Conservation (phyloP, 2,797 vertebrate species). For the Tragopan temminckii region DNA sequence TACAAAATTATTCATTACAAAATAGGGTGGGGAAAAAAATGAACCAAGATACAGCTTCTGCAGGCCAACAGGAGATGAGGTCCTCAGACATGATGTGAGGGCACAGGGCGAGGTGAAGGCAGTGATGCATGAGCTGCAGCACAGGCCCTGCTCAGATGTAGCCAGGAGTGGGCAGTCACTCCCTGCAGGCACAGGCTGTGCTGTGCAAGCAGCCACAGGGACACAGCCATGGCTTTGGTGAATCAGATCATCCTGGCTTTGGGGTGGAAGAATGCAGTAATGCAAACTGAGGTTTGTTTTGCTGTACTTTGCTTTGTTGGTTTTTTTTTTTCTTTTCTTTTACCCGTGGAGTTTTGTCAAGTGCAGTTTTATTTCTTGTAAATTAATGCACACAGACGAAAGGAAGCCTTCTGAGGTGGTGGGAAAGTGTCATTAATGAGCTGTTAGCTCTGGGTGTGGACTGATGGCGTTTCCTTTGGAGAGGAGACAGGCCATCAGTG, state of each 20-base stretch:
- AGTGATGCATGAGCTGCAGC: neutral
- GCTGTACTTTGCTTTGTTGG: neutral
- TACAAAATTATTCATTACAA: neutral
- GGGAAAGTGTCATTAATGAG: neutral
- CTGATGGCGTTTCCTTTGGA: neutral
- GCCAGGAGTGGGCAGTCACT: neutral
- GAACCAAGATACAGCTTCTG: neutral
- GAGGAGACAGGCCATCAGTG: neutral
- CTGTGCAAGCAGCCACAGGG: neutral
- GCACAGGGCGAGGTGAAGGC: neutral
- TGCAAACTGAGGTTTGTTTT: neutral
- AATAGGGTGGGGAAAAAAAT: neutral
- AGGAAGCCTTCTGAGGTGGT: neutral
- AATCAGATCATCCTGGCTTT: neutral
- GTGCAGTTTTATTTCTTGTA: neutral
- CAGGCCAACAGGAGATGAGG: conserved; percentile 9
- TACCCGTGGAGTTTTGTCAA: fast-evolving
- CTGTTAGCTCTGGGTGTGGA: neutral
- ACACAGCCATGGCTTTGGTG: neutral
- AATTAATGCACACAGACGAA: neutral
- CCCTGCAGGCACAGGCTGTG: neutral
- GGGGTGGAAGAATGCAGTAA: neutral
- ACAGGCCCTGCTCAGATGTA: neutral
- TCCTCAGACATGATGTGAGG: neutral
- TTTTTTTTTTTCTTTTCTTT: neutral